Percentiles rank a stretch among this genome's conserved stretches.
Conservation (phyloP, 2,888 invertebrate species). For the Seladonia tumulorum region DNA sequence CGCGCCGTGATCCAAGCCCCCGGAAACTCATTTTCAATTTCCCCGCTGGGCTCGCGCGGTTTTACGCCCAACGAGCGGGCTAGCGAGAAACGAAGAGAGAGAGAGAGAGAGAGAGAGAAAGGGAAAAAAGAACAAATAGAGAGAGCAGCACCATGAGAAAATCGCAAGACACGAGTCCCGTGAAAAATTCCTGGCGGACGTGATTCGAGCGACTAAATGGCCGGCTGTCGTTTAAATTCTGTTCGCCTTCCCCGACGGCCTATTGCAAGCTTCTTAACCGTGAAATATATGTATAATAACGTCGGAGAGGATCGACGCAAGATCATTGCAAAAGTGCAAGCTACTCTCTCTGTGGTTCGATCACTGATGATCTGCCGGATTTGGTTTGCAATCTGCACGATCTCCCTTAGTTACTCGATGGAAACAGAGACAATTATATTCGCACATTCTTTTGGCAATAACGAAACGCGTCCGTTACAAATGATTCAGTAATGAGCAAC, state of each 20-base stretch:
- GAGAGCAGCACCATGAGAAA: slow-evolving; percentile 45
- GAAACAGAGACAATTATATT: not conserved
- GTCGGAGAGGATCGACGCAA: not conserved
- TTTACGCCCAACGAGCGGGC: not conserved
- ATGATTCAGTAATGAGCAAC: not conserved
- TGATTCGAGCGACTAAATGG: slow-evolving; percentile 60
- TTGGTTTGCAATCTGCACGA: not conserved
- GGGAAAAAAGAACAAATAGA: not conserved
- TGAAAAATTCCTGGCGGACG: slow-evolving; percentile 59
- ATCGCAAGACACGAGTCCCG: slow-evolving; percentile 38
- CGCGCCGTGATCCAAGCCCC: not conserved
- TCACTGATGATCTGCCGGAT: not conserved
- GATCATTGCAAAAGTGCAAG: not conserved
- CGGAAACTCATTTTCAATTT: slow-evolving; percentile 43
- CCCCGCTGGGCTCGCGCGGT: not conserved
- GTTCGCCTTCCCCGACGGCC: slow-evolving; percentile 12
- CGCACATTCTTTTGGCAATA: not conserved
- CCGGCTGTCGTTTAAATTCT: slow-evolving; percentile 51
- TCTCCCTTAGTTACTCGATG: no score
- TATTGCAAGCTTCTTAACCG: slow-evolving; percentile 36
- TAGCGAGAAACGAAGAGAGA: not conserved
- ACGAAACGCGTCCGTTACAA: not conserved
- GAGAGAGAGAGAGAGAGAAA: not conserved
- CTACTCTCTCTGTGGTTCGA: slow-evolving; percentile 2
- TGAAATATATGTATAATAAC: slow-evolving; percentile 51